phyloP scores from a whole-genome alignment of 2,797 vertebrate species.

The Sitta carolinensis region DNA sequence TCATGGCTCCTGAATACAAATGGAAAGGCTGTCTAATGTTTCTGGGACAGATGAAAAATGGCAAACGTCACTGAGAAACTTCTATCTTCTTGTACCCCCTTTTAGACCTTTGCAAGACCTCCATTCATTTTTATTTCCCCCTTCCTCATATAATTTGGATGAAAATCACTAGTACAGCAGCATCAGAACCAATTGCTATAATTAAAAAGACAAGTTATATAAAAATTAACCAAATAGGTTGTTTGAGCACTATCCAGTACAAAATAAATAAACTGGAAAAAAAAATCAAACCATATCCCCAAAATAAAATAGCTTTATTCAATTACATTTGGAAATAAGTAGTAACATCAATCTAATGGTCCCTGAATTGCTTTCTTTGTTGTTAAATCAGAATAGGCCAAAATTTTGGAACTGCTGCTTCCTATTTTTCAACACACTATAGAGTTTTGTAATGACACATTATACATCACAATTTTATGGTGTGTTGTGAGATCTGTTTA shows the following conservation, averaged over 20 bases:
- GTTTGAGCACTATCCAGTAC: not conserved
- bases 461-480: not conserved
- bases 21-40: not conserved
- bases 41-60: not conserved
- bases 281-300: accelerated
- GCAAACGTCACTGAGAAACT: not conserved
- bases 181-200: not conserved
- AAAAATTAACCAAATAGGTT: not conserved
- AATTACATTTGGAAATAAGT: not conserved
- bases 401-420: not conserved
- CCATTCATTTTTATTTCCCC: not conserved
- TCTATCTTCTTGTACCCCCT: not conserved
- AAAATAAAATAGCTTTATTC: not conserved
- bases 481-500: not conserved
- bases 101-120: not conserved
- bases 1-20: not conserved
- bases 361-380: not conserved
- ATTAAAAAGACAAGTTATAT: not conserved
- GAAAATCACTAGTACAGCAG: not conserved
- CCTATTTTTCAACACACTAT: not conserved
- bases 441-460: not conserved
- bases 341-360: not conserved
- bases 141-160: not conserved
- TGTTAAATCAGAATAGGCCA: not conserved
- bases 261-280: not conserved